These are phyloP conservation scores for Drosophila melanogaster DNA, from an alignment of 1,140 invertebrate genomes.

Conservation along the genomic window Release_6_plus_ISO1_MT NT_033777.3:11002001-11002500, in stretches of 20 bases:
- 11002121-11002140: conserved; percentile 84
- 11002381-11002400: not conserved
- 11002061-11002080: conserved; percentile 57
- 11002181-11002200: conserved; percentile 2
- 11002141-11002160: conserved; percentile 71
- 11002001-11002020: conserved; percentile 41
- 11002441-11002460: not conserved
- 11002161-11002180: conserved; percentile 6
- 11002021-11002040: conserved; percentile 18
- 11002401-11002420: not conserved
- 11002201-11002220: conserved; percentile 20
- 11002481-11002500: not conserved
- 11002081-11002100: conserved; percentile 42
- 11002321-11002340: not conserved
- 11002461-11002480: conserved; percentile 11
- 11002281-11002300: conserved; percentile 1
- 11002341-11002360: not conserved
- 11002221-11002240: not conserved
- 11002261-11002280: not conserved
- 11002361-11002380: conserved; percentile 1
- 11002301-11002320: not conserved
- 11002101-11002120: conserved; percentile 84
- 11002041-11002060: conserved; percentile 58
- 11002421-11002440: not conserved
- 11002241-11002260: conserved; percentile 1